Evolutionary conservation across 1,140 invertebrate genomes (phyloP).

Genomic region (Lysiphlebus fabarum): DNA sequence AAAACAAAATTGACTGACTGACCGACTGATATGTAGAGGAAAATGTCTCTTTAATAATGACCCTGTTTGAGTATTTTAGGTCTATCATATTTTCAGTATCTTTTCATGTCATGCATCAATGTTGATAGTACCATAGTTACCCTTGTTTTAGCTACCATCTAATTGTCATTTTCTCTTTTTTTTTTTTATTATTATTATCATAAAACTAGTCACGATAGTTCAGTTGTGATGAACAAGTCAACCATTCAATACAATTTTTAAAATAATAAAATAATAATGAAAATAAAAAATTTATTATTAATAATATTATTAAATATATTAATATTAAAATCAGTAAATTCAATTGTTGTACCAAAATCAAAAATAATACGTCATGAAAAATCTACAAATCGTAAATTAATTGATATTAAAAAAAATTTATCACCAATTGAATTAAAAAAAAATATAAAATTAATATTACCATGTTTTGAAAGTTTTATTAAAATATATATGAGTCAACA

Average conservation of each 20-base stretch:
- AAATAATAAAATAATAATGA: too few relatives aligned
- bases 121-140: not conserved
- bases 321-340: not conserved
- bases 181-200: not conserved
- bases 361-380: constrained; percentile 10
- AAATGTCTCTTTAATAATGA: too few relatives aligned
- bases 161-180: not conserved
- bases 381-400: constrained; percentile 14
- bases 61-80: too few relatives aligned
- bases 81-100: not conserved
- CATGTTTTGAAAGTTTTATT: constrained; percentile 29
- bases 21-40: too few relatives aligned
- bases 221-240: not conserved
- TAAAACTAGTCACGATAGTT: constrained; percentile 8
- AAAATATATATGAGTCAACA: constrained; percentile 10
- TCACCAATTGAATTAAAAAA: not conserved
- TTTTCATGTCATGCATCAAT: not conserved
- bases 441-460: constrained; percentile 3
- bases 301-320: not conserved
- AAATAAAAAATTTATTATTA: not conserved
- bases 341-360: constrained; percentile 13
- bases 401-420: not conserved
- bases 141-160: not conserved
- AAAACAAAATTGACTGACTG: too few relatives aligned
- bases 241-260: not conserved